A percentile compares a stretch with the other conserved stretches of the same genome.
phyloP scores from a whole-genome alignment of 2,888 invertebrate species.

The Aricia artaxerxes region DNA sequence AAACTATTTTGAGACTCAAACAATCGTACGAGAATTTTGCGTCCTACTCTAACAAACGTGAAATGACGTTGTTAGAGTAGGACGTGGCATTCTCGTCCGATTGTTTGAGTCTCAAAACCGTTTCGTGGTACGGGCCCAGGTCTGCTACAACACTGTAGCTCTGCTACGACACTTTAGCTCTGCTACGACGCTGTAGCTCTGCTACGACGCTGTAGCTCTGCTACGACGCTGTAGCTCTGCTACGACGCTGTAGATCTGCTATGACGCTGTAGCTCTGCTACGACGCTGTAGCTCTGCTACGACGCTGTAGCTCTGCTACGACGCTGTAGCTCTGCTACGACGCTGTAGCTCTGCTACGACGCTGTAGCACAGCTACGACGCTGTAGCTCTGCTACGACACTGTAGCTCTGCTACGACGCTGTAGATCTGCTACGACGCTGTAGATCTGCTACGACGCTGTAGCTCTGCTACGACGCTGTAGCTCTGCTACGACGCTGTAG shows the following conservation, averaged over 20 bases:
- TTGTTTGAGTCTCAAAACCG: no score
- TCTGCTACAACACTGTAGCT: neutral
- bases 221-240: neutral
- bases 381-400: conserved; percentile 31
- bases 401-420: conserved; percentile 35
- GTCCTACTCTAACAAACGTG: no score
- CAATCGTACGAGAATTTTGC: no score
- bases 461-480: conserved; percentile 30
- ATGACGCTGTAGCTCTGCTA: conserved; percentile 34
- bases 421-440: neutral
- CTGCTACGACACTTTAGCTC: neutral
- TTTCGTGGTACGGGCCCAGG: no score
- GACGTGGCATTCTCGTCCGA: no score
- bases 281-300: neutral
- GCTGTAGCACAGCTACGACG: conserved; percentile 29
- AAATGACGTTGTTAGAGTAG: no score
- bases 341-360: neutral
- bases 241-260: conserved; percentile 36
- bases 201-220: neutral
- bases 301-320: no score
- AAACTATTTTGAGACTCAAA: no score
- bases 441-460: conserved; percentile 31
- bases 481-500: no score
- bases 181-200: conserved; percentile 37
- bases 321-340: no score